Conservation (phyloP, 2,888 invertebrate genomes). For the Molanna angustata region DNA sequence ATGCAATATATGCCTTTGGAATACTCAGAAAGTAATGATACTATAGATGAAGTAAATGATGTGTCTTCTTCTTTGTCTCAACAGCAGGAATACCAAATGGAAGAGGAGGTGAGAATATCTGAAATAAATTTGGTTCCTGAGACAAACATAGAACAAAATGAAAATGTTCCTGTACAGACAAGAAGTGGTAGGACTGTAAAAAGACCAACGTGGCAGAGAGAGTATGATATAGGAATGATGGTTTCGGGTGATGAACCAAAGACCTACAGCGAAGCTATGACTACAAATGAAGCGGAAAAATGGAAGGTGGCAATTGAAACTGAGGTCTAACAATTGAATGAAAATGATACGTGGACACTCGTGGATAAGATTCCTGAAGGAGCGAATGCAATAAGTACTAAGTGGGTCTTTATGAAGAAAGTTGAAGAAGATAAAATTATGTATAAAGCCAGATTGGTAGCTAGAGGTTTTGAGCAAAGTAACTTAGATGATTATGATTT, state of each 20-base stretch:
- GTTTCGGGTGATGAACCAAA: too few relatives aligned
- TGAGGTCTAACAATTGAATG: background rate
- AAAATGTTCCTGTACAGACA: too few relatives aligned
- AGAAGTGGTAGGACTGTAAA: too few relatives aligned
- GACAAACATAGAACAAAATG: too few relatives aligned
- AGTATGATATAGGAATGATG: too few relatives aligned
- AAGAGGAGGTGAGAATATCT: too few relatives aligned
- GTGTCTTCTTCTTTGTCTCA: too few relatives aligned
- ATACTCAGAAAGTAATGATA: too few relatives aligned
- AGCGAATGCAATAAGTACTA: background rate
- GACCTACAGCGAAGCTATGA: background rate
- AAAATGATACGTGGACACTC: background rate
- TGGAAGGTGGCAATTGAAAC: conserved; percentile 2
- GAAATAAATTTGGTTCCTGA: too few relatives aligned
- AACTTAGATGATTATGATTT: background rate
- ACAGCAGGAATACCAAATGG: too few relatives aligned
- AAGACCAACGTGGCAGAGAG: background rate
- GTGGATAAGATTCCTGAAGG: background rate
- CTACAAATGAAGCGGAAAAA: background rate
- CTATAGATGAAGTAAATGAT: too few relatives aligned
- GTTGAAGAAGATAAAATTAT: background rate
- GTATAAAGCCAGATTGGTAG: background rate
- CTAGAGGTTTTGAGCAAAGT: background rate
- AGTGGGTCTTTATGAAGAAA: conserved; percentile 1
- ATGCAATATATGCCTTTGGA: too few relatives aligned